These are phyloP conservation scores for Erynnis tages DNA, from an alignment of 2,888 invertebrate species.

Conservation along the genomic window DNA sequence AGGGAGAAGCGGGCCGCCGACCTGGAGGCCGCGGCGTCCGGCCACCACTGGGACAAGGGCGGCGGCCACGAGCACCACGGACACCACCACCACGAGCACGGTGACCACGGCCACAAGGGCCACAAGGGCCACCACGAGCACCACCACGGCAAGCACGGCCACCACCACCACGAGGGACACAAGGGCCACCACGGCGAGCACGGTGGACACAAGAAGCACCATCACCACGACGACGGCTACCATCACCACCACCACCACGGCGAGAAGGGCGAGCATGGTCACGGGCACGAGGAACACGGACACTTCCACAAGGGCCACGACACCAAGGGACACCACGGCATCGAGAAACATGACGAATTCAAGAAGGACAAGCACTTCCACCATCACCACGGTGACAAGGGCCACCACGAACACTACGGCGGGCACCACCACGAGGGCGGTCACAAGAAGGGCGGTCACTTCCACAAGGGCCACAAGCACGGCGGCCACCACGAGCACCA, in stretches of 20 bases:
- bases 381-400: constrained; percentile 86
- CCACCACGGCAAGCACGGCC: constrained; percentile 86
- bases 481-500: constrained; percentile 82
- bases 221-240: constrained; percentile 85
- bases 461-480: constrained; percentile 89
- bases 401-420: constrained; percentile 90
- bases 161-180: constrained; percentile 86
- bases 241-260: constrained; percentile 84
- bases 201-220: constrained; percentile 84
- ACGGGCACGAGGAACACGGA: constrained; percentile 80
- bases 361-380: constrained; percentile 94
- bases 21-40: constrained; percentile 75
- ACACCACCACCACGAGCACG: constrained; percentile 84
- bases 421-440: constrained; percentile 89
- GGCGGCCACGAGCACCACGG: constrained; percentile 85
- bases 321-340: constrained; percentile 92
- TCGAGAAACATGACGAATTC: constrained; percentile 92
- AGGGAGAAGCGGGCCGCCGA: constrained; percentile 67
- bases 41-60: constrained; percentile 76
- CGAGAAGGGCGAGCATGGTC: constrained; percentile 84
- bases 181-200: constrained; percentile 83
- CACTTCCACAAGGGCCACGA: constrained; percentile 92
- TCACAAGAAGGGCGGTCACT: constrained; percentile 89
- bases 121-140: constrained; percentile 85
- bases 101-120: constrained; percentile 87